A percentile compares a stretch with the other conserved stretches of the same genome.
phyloP scores from a whole-genome alignment of 1,140 invertebrate genomes.

The Dendrolimus kikuchii region DNA sequence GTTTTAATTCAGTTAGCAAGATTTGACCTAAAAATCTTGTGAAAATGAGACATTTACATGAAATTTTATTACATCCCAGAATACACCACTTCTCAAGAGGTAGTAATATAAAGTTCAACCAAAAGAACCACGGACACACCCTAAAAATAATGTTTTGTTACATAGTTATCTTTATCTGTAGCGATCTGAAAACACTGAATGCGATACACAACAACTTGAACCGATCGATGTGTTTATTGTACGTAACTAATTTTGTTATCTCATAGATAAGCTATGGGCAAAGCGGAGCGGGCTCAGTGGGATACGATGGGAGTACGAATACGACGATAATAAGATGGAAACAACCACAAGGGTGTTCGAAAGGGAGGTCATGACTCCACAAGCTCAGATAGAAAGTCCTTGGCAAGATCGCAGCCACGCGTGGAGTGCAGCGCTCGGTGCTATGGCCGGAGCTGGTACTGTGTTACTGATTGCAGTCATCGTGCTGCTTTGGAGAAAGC shows the following conservation, averaged over 20 bases:
- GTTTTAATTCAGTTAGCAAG: no score
- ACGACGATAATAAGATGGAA: conserved; percentile 24
- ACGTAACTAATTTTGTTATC: conserved; percentile 59
- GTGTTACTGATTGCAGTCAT: conserved; percentile 46
- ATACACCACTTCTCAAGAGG: no score
- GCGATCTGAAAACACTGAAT: conserved; percentile 5
- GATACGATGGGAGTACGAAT: conserved; percentile 36
- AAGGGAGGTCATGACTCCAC: conserved; percentile 14
- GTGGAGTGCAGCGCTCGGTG: conserved; percentile 51
- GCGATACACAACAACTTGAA: conserved; percentile 11
- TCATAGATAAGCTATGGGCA: conserved; percentile 57
- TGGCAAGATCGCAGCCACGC: conserved; percentile 30
- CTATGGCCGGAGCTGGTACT: conserved; percentile 41
- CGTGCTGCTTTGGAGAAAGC: conserved; percentile 37
- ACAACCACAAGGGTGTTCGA: conserved; percentile 18
- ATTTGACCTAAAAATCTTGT: no score
- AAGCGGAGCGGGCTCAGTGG: conserved; percentile 30
- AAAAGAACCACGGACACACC: no score
- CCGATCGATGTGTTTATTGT: conserved; percentile 55
- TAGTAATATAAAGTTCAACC: no score
- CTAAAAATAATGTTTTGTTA: no score
- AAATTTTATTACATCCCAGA: no score
- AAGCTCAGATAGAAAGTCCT: conserved; percentile 19
- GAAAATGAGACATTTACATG: no score
- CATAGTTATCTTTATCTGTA: background rate